Percentiles rank a stretch among this genome's conserved stretches.
phyloP scores from a whole-genome alignment of 53 echinoderm and acorn worm genomes.

The Luidia sarsii region DNA sequence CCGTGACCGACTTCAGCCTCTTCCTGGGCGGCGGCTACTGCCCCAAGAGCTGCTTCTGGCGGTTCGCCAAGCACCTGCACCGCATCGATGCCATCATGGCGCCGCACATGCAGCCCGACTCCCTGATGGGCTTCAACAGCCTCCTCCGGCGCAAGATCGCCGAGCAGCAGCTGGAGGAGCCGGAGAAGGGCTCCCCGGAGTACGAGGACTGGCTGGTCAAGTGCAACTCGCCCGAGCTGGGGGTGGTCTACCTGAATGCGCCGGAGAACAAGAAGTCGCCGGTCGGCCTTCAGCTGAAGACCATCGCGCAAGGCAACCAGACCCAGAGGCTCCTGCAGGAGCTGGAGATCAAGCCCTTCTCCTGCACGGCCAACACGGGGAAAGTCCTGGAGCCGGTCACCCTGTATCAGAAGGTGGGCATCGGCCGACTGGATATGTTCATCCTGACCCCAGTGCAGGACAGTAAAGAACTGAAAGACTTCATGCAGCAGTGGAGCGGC shows the following conservation, averaged over 20 bases:
- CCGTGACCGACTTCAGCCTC: conserved; percentile 95
- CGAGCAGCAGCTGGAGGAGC: conserved; percentile 81
- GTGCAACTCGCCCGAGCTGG: conserved; percentile 95
- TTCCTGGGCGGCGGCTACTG: conserved; percentile 97
- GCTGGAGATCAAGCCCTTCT: conserved; percentile 80
- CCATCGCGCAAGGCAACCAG: conserved; percentile 69
- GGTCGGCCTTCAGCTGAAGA: conserved; percentile 75
- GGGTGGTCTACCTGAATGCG: conserved; percentile 96
- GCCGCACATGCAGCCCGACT: conserved; percentile 87
- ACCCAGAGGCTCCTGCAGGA: conserved; percentile 83
- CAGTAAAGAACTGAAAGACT: conserved; percentile 97
- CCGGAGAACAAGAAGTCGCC: conserved; percentile 80
- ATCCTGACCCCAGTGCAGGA: conserved; percentile 89
- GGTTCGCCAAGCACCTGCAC: conserved; percentile 97
- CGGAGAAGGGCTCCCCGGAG: conserved; percentile 74
- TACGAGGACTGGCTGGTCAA: conserved; percentile 93
- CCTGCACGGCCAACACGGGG: conserved; percentile 73
- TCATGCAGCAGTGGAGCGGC: conserved; percentile 87
- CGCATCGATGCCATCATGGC: conserved; percentile 94
- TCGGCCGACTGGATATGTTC: conserved; percentile 96
- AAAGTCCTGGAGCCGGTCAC: conserved; percentile 94
- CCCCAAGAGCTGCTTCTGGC: conserved; percentile 97
- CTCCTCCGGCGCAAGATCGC: conserved; percentile 87
- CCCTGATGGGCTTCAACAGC: conserved; percentile 91
- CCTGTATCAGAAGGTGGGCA: conserved; percentile 96